Conservation (phyloP, 30 jellyfish, hydroid and myxozoan genomes). For the Turritopsis dohrnii region DNA sequence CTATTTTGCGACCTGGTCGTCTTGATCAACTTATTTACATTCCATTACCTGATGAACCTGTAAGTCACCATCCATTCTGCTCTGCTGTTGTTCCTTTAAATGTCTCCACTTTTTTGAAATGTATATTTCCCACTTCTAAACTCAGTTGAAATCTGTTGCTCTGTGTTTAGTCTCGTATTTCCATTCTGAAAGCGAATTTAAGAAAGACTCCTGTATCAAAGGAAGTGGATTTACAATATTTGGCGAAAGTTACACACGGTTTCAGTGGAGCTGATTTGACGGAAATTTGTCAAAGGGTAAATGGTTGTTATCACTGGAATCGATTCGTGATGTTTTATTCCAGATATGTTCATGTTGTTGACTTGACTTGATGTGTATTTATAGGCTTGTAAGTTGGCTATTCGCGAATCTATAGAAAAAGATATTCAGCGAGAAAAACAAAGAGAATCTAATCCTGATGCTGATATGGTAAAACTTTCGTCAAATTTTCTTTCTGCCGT, state of each 20-base stretch:
- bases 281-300: slow-evolving; percentile 96
- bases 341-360: neutral
- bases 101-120: no score
- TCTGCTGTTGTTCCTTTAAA: neutral
- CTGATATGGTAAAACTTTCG: slow-evolving; percentile 84
- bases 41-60: slow-evolving; percentile 99
- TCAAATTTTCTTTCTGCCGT: no score
- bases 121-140: neutral
- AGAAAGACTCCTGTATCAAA: slow-evolving; percentile 80
- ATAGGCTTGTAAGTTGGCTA: slow-evolving; percentile 98
- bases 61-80: slow-evolving; percentile 12
- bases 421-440: slow-evolving; percentile 83
- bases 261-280: slow-evolving; percentile 99
- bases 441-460: slow-evolving; percentile 84
- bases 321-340: neutral
- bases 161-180: slow-evolving; percentile 68
- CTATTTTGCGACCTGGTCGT: slow-evolving; percentile 99
- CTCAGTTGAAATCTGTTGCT: neutral
- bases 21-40: slow-evolving; percentile 98
- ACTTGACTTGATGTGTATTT: neutral
- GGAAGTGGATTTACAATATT: slow-evolving; percentile 75
- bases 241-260: slow-evolving; percentile 90
- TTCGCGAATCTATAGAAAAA: slow-evolving; percentile 93
- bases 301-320: neutral
- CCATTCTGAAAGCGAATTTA: slow-evolving; percentile 75